Evolutionary conservation across 2,888 invertebrate species (phyloP).

Genomic region (Volucella inflata): DNA sequence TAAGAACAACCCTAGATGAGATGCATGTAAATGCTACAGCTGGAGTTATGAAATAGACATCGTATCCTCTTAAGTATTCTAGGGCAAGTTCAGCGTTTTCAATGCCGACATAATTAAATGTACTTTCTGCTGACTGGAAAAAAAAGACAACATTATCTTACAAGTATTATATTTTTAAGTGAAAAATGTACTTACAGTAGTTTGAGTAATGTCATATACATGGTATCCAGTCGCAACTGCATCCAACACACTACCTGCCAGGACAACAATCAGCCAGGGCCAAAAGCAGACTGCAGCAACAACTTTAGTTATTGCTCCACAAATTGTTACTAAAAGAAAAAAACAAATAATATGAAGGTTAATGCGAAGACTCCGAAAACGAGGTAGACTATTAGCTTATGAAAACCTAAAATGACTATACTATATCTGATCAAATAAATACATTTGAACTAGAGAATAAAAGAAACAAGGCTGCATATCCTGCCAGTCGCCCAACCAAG

Average conservation of each 20-base stretch:
- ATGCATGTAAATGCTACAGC: constrained; percentile 84
- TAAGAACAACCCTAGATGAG: constrained; percentile 84
- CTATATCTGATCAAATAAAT: too few relatives aligned
- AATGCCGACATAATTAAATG: constrained; percentile 76
- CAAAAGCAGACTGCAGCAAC: constrained; percentile 79
- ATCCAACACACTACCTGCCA: constrained; percentile 82
- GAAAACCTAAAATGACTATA: too few relatives aligned
- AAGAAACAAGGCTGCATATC: too few relatives aligned
- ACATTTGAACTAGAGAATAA: too few relatives aligned
- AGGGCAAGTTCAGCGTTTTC: not conserved
- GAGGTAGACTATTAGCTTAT: too few relatives aligned
- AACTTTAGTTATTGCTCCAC: constrained; percentile 79
- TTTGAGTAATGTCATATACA: constrained; percentile 82
- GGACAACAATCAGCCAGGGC: constrained; percentile 83
- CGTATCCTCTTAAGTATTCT: constrained; percentile 76
- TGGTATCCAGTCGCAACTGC: constrained; percentile 83
- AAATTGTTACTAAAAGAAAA: constrained; percentile 78
- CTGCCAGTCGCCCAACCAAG: too few relatives aligned
- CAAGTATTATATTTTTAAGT: not conserved
- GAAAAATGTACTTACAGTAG: constrained; percentile 80
- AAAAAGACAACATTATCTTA: not conserved
- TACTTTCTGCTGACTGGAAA: constrained; percentile 49
- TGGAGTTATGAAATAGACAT: constrained; percentile 80
- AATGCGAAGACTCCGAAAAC: too few relatives aligned
- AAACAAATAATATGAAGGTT: not conserved